Evolutionary conservation across 1,140 invertebrate species (phyloP).

Genomic region (Brachionus paranguensis): DNA sequence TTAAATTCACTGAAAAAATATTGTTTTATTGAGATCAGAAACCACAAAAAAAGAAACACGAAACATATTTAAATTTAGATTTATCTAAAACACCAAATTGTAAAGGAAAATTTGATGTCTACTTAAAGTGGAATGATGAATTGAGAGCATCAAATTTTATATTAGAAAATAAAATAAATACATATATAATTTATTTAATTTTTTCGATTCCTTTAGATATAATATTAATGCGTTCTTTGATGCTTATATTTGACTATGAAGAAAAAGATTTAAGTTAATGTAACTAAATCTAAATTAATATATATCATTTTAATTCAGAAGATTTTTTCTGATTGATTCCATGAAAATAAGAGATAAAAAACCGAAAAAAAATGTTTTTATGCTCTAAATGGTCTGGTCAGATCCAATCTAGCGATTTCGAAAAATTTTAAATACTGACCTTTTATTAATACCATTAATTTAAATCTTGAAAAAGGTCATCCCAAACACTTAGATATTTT

Average conservation of each 20-base stretch:
- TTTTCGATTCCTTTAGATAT: neutral
- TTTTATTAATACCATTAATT: neutral
- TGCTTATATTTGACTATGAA: neutral
- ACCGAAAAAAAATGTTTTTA: neutral
- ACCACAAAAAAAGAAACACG: neutral
- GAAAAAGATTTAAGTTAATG: neutral
- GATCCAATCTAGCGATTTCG: neutral
- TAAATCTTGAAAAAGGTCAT: neutral
- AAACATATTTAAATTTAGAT: neutral
- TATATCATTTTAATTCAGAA: neutral
- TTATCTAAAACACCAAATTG: neutral
- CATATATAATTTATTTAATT: neutral
- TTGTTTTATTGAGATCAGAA: neutral
- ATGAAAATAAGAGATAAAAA: neutral
- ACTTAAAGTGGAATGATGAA: conserved; percentile 1
- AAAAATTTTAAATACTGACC: neutral
- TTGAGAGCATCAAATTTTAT: neutral
- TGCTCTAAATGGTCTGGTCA: neutral
- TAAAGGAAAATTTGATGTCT: neutral
- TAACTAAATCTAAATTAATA: neutral
- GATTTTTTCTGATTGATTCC: neutral
- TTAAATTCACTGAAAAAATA: too few relatives aligned
- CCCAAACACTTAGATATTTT: neutral
- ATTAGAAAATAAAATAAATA: neutral
- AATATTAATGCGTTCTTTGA: neutral